Conservation (phyloP, 2,797 vertebrate species). For the Hipposideros larvatus region DNA sequence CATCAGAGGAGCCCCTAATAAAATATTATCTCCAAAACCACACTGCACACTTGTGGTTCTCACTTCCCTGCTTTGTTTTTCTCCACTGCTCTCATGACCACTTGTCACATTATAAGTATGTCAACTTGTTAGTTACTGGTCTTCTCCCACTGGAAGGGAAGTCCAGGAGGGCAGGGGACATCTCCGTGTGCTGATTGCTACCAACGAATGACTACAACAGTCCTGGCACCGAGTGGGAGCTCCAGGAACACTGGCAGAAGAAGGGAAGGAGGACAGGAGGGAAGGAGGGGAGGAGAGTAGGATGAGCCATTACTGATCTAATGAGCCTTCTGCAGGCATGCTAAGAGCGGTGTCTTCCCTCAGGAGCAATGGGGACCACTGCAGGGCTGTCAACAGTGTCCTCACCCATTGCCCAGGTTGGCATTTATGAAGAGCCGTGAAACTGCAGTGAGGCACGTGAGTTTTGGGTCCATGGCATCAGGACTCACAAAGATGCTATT, state of each 20-base stretch:
- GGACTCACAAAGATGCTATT: not conserved
- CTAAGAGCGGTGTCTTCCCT: no score
- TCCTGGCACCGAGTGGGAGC: accelerated
- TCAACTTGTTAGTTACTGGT: accelerated
- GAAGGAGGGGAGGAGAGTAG: accelerated
- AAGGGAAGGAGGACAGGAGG: not conserved
- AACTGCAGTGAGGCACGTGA: accelerated
- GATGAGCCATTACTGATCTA: accelerated
- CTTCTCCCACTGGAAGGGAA: accelerated
- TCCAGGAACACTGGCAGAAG: accelerated
- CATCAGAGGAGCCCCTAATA: not conserved
- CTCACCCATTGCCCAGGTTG: accelerated
- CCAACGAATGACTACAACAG: accelerated
- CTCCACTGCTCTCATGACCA: accelerated
- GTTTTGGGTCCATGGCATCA: not conserved
- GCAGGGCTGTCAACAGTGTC: not conserved
- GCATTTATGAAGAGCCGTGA: accelerated
- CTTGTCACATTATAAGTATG: accelerated
- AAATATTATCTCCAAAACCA: not conserved
- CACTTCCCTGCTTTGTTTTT: not conserved
- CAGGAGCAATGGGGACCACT: accelerated
- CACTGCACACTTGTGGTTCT: accelerated
- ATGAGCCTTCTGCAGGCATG: not conserved
- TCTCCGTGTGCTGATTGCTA: not conserved
- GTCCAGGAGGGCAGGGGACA: not conserved